phyloP scores from a whole-genome alignment of 2,797 vertebrate species.

The Anguilla marmorata region DNA sequence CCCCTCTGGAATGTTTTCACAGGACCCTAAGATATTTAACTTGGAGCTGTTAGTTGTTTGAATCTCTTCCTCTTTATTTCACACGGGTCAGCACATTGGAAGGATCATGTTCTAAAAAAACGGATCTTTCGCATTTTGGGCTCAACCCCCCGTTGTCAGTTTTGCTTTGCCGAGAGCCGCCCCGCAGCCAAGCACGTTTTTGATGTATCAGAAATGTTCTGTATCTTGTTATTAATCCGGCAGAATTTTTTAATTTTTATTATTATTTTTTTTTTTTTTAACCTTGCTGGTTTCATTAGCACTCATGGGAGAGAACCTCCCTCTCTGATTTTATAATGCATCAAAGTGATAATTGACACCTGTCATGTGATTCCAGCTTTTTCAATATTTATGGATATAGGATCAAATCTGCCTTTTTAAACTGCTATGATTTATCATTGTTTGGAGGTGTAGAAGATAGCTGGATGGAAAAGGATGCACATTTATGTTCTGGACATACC shows the following conservation, averaged over 20 bases:
- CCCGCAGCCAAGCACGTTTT: not conserved
- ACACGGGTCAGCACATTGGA: too few relatives aligned
- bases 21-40: too few relatives aligned
- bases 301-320: not conserved
- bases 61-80: too few relatives aligned
- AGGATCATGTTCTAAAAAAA: not conserved
- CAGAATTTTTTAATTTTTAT: too few relatives aligned
- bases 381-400: not conserved
- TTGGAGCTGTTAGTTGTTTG: too few relatives aligned
- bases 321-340: too few relatives aligned
- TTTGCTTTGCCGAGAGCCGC: not conserved
- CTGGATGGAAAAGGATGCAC: not conserved
- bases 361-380: not conserved
- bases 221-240: too few relatives aligned
- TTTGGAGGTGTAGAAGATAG: not conserved
- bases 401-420: not conserved
- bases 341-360: not conserved
- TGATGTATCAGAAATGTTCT: not conserved
- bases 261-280: too few relatives aligned
- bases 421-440: not conserved
- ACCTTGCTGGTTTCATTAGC: not conserved
- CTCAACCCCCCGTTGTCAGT: not conserved
- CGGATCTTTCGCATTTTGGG: not conserved
- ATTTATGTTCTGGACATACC: not conserved
- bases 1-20: too few relatives aligned